These are phyloP conservation scores for Anorthoa munda DNA, from an alignment of 2,888 invertebrate species.

Conservation along the genomic window DNA sequence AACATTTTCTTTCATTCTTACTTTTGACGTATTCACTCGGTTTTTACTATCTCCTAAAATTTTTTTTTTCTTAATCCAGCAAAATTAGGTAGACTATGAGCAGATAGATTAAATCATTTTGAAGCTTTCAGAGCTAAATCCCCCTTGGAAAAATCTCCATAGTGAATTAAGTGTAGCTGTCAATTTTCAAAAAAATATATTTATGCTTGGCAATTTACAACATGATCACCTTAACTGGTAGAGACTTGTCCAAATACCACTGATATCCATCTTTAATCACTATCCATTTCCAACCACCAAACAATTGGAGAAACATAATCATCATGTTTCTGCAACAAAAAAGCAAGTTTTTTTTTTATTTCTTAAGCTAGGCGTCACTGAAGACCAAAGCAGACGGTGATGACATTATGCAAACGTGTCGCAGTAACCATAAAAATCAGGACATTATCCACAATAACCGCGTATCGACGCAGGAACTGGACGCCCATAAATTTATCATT, in stretches of 20 bases:
- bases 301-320: background rate
- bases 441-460: conserved; percentile 76
- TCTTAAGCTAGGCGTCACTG: conserved; percentile 23
- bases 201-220: no score
- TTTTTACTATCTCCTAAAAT: no score
- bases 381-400: conserved; percentile 64
- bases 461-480: conserved; percentile 84
- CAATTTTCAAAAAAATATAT: no score
- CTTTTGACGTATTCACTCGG: no score
- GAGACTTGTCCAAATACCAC: background rate
- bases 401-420: conserved; percentile 86
- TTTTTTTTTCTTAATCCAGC: no score
- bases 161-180: no score
- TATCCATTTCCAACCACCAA: background rate
- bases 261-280: background rate
- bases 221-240: background rate
- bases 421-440: conserved; percentile 87
- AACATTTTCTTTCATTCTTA: no score
- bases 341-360: no score
- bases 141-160: no score
- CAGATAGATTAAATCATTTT: no score
- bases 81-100: no score
- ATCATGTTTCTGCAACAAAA: background rate
- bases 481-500: conserved; percentile 90
- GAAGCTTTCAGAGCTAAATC: no score